Conservation (phyloP, 2,113 vertebrate genomes). For the Caranx melampygus region DNA sequence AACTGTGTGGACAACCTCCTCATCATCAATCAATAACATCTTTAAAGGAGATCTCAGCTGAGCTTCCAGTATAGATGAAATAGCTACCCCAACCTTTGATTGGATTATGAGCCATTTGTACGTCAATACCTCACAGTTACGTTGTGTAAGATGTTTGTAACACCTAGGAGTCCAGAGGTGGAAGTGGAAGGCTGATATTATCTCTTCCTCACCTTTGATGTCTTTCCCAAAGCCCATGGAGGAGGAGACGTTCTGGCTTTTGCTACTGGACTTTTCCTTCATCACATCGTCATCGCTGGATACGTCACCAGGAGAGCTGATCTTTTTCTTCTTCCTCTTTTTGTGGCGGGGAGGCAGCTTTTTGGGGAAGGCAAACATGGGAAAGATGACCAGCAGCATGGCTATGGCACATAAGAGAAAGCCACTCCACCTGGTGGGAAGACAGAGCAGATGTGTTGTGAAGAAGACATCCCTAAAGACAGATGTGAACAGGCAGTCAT, state of each 20-base stretch:
- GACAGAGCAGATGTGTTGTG: not conserved
- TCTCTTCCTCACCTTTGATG: slow-evolving; percentile 87
- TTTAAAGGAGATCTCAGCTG: slow-evolving; percentile 45
- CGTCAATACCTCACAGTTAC: slow-evolving; percentile 35
- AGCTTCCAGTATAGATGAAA: slow-evolving; percentile 40
- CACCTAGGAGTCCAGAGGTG: not conserved
- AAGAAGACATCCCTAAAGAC: not conserved
- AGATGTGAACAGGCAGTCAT: not conserved
- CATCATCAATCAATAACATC: slow-evolving; percentile 60
- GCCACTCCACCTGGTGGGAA: slow-evolving; percentile 93
- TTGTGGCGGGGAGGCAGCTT: slow-evolving; percentile 97
- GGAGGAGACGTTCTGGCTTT: slow-evolving; percentile 87
- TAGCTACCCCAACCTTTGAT: slow-evolving; percentile 52
- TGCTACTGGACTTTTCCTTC: slow-evolving; percentile 92
- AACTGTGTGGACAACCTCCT: slow-evolving; percentile 34
- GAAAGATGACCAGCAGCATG: slow-evolving; percentile 98
- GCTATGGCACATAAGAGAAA: slow-evolving; percentile 96
- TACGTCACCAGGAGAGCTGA: slow-evolving; percentile 80
- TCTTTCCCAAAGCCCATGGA: slow-evolving; percentile 97
- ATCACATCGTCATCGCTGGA: slow-evolving; percentile 91
- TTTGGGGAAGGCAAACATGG: slow-evolving; percentile 99
- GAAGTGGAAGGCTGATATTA: not conserved
- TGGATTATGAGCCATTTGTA: slow-evolving; percentile 59
- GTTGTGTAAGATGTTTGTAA: slow-evolving; percentile 1
- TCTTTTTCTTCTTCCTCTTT: slow-evolving; percentile 96